phyloP scores from a whole-genome alignment of 35 echinoderm and acorn worm species.

The Heliocidaris tuberculata region DNA sequence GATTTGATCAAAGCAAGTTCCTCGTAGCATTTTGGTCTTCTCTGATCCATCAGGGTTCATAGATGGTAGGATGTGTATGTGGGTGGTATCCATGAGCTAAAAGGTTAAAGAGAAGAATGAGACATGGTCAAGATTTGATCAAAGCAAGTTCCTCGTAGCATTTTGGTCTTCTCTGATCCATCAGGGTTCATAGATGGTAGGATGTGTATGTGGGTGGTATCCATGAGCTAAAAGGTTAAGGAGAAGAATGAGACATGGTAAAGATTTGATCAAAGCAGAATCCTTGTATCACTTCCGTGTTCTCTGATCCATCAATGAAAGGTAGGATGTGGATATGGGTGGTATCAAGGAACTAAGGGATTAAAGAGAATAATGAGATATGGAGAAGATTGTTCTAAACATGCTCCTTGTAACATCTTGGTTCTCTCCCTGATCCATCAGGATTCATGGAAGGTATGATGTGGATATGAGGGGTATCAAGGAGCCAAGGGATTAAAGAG shows the following conservation, averaged over 20 bases:
- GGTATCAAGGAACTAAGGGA: too few species aligned
- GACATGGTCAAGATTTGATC: background rate
- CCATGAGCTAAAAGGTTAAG: slow-evolving; percentile 59
- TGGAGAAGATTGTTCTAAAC: too few species aligned
- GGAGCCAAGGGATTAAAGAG: slow-evolving; percentile 34
- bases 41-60: slow-evolving; percentile 76
- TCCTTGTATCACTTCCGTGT: too few species aligned
- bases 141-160: too few species aligned
- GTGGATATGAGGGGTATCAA: slow-evolving; percentile 73
- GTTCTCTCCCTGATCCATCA: slow-evolving; percentile 52
- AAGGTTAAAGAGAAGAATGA: background rate
- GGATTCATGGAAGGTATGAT: slow-evolving; percentile 76
- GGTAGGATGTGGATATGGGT: too few species aligned
- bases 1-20: too few species aligned
- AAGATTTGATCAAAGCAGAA: too few species aligned
- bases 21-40: background rate
- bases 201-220: slow-evolving; percentile 74
- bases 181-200: slow-evolving; percentile 85
- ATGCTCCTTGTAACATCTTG: too few species aligned
- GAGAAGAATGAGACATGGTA: background rate
- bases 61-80: slow-evolving; percentile 68
- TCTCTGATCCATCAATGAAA: too few species aligned
- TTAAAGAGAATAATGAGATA: too few species aligned
- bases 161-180: background rate
- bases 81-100: slow-evolving; percentile 70